Percentiles rank a stretch among this genome's conserved stretches.
These are phyloP conservation scores for Seriola quinqueradiata DNA, from an alignment of 2,113 vertebrate species.

Conservation along the genomic window DNA sequence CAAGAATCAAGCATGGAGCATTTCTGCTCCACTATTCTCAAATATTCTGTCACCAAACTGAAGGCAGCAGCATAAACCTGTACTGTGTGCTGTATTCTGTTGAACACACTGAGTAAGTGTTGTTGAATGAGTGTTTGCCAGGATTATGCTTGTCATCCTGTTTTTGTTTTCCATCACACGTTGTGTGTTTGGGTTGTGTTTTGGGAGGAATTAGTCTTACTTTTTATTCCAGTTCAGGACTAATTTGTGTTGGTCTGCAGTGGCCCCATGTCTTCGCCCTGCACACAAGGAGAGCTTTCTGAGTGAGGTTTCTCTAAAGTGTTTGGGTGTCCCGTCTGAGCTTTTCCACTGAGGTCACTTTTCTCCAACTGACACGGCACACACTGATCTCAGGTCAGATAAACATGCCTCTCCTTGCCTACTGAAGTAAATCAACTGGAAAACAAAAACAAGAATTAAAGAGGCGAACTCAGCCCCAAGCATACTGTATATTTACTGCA, in stretches of 20 bases:
- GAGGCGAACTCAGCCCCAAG: not conserved
- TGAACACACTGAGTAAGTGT: not conserved
- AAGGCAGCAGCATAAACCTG: conserved; percentile 2
- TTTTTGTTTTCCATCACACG: conserved; percentile 48
- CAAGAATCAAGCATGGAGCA: not conserved
- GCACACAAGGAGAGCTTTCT: conserved; percentile 71
- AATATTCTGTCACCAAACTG: not conserved
- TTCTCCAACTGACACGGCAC: conserved; percentile 24
- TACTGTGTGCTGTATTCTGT: not conserved
- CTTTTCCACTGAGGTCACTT: conserved; percentile 72
- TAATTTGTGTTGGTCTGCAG: conserved; percentile 64
- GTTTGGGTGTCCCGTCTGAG: conserved; percentile 48
- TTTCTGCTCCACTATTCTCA: not conserved
- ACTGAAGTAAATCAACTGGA: conserved; percentile 16
- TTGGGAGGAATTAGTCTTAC: conserved; percentile 49
- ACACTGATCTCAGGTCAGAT: conserved; percentile 36
- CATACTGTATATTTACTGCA: not conserved
- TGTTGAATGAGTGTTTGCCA: conserved; percentile 40
- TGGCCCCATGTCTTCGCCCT: conserved; percentile 30
- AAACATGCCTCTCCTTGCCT: conserved; percentile 51
- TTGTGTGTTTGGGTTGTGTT: conserved; percentile 54
- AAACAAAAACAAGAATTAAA: conserved; percentile 33
- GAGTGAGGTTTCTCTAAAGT: conserved; percentile 31
- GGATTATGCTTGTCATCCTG: conserved; percentile 59
- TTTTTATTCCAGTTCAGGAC: conserved; percentile 53